phyloP scores from a whole-genome alignment of 1,140 invertebrate species.

The Hyphantria cunea region DNA sequence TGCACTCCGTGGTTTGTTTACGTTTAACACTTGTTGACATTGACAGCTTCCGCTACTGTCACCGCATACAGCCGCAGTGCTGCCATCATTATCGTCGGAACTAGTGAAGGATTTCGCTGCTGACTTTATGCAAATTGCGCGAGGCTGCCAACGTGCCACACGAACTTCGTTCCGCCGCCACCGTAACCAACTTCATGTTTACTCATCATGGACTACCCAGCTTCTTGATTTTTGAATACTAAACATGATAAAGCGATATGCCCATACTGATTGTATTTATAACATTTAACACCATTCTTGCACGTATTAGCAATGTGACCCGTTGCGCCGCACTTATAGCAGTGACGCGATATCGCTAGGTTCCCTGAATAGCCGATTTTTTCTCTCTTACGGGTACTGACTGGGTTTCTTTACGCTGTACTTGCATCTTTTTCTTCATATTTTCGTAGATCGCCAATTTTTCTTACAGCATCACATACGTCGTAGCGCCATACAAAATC shows the following conservation, averaged over 20 bases:
- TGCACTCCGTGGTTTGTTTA: conserved; percentile 9
- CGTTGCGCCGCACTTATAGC: conserved; percentile 42
- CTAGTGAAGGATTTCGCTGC: too few species aligned
- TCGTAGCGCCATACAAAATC: conserved; percentile 27
- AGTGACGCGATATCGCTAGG: conserved; percentile 8
- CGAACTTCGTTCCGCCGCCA: conserved; percentile 2
- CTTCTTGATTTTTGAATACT: not conserved
- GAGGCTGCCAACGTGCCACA: not conserved
- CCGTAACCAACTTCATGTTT: not conserved
- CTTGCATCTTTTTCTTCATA: conserved; percentile 13
- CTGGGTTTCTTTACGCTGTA: too few species aligned
- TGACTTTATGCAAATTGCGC: conserved; percentile 2
- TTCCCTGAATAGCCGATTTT: not conserved
- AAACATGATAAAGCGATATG: conserved; percentile 30
- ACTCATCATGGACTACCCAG: too few species aligned
- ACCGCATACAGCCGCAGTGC: too few species aligned
- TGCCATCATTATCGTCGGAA: not conserved
- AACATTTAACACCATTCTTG: conserved; percentile 23
- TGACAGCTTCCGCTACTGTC: conserved; percentile 1
- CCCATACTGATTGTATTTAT: conserved; percentile 22
- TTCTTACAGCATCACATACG: conserved; percentile 23
- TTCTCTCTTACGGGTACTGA: too few species aligned
- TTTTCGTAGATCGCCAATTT: conserved; percentile 26
- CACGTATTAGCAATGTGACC: conserved; percentile 38
- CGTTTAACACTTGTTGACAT: conserved; percentile 8